Evolutionary conservation across 1,140 invertebrate species (phyloP).

Genomic region (Diachasmimorpha longicaudata): DNA sequence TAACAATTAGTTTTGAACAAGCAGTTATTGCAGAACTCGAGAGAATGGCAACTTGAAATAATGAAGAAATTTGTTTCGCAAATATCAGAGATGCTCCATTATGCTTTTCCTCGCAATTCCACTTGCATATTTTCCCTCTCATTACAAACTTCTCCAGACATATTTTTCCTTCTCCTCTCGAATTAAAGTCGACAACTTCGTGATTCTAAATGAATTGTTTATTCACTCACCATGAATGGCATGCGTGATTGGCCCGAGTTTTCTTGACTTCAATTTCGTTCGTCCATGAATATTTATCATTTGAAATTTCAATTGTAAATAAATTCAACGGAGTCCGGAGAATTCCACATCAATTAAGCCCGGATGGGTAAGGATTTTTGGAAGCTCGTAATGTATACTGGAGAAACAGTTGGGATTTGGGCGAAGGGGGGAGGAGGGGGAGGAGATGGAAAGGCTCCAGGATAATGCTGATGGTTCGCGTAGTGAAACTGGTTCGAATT

Average conservation of each 20-base stretch:
- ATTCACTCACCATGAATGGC: neutral
- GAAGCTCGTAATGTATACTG: too few relatives aligned
- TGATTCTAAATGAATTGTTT: neutral
- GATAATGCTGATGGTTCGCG: too few relatives aligned
- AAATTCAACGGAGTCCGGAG: neutral
- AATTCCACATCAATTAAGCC: neutral
- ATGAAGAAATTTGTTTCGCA: neutral
- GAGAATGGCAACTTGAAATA: neutral
- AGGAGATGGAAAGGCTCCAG: too few relatives aligned
- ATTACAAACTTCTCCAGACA: neutral
- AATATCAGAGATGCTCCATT: neutral
- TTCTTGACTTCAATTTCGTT: neutral
- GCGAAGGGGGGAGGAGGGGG: too few relatives aligned
- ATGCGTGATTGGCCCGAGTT: neutral
- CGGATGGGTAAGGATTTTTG: neutral
- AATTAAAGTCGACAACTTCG: neutral
- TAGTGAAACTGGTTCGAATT: too few relatives aligned
- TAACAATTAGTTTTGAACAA: too few relatives aligned
- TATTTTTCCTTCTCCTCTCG: neutral
- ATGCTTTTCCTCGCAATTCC: neutral
- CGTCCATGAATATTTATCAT: neutral
- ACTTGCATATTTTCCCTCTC: neutral
- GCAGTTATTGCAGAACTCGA: neutral
- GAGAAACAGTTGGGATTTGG: too few relatives aligned
- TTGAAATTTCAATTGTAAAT: conserved; percentile 3